Evolutionary conservation across 2,113 vertebrate species (phyloP).

Genomic region (Eonycteris spelaea): DNA sequence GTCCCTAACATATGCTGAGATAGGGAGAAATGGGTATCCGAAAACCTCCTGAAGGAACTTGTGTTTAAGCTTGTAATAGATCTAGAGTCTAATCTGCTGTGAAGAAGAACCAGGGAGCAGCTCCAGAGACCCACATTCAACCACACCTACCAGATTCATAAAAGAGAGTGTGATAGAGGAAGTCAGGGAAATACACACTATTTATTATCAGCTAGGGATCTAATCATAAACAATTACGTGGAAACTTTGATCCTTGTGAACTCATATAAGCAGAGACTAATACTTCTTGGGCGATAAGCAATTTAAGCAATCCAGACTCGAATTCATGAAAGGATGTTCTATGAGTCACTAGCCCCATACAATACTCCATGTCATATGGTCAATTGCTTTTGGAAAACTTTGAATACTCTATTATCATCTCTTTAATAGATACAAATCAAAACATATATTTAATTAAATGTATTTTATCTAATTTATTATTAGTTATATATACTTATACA

Average conservation of each 20-base stretch:
- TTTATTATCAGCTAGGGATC: neutral
- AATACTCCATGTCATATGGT: neutral
- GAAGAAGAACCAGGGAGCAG: neutral
- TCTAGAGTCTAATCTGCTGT: neutral
- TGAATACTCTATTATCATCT: neutral
- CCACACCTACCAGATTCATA: neutral
- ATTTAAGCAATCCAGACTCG: neutral
- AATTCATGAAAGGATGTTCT: neutral
- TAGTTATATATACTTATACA: neutral
- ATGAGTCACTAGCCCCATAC: neutral
- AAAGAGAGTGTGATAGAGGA: neutral
- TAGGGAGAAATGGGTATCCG: neutral
- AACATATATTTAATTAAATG: neutral
- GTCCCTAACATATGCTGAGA: neutral
- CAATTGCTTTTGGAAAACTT: neutral
- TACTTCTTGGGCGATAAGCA: neutral
- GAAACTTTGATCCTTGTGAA: neutral
- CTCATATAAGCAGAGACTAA: neutral
- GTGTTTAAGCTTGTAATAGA: neutral
- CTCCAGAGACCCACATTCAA: neutral
- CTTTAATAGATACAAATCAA: neutral
- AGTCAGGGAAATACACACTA: neutral
- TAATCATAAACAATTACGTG: neutral
- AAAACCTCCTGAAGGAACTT: neutral
- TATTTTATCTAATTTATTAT: neutral